Conservation (phyloP, 2,888 invertebrate species). For the Thecophora atra region DNA sequence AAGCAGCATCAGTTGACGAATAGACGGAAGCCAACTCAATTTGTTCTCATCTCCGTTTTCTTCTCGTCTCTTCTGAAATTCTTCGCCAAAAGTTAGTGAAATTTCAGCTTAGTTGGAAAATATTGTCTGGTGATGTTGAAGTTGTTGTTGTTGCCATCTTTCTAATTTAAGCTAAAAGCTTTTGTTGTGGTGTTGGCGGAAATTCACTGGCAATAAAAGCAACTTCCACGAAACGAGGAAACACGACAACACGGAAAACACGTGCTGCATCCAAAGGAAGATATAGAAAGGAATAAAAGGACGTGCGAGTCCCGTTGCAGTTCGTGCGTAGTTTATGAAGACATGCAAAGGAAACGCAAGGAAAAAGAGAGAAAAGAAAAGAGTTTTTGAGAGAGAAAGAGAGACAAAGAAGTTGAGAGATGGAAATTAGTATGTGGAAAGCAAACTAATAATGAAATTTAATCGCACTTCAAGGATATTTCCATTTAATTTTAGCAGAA, state of each 20-base stretch:
- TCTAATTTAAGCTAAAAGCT: slow-evolving; percentile 3
- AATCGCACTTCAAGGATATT: too few species aligned
- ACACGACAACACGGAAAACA: neutral
- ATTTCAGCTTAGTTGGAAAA: too few species aligned
- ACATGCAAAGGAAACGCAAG: neutral
- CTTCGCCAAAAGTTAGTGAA: neutral
- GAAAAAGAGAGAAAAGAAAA: neutral
- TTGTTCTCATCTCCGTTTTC: neutral
- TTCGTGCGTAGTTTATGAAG: neutral
- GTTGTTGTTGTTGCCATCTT: neutral
- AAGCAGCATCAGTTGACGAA: too few species aligned
- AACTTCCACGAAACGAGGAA: neutral
- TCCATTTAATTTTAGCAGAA: too few species aligned
- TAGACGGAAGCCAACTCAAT: too few species aligned
- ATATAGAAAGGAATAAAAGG: neutral
- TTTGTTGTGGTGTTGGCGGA: neutral
- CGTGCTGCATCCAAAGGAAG: neutral
- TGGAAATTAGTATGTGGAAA: too few species aligned
- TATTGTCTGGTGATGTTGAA: too few species aligned
- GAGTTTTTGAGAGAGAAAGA: too few species aligned
- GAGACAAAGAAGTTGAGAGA: too few species aligned
- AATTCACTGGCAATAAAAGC: neutral
- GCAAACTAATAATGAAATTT: too few species aligned
- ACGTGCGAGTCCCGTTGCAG: neutral
- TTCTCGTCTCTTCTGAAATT: neutral